Base-by-base conservation (phyloP, 2,113 vertebrate genomes). In the Chrysemys picta region DNA sequence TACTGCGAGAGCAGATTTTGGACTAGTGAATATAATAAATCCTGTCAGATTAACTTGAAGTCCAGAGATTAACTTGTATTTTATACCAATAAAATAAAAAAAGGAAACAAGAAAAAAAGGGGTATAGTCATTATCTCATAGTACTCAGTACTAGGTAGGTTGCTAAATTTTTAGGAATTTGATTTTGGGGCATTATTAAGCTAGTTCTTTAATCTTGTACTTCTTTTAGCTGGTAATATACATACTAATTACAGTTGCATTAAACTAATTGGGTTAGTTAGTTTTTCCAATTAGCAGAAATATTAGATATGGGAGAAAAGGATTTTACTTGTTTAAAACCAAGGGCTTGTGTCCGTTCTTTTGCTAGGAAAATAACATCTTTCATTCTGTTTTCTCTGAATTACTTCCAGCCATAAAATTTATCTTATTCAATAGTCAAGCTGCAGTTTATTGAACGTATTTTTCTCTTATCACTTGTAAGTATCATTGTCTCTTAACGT, bases 211-310 rank as follows among this genome's bases (percentile, higher is more conserved):
- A 56, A 88, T 7, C 45, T 69, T 31, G 83, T 89, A 82, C 3
- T 84, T 57, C 80, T n/a, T 86, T 87, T 89, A 54, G 8, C 3
- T 85, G 62, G 35, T 17, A 45, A 27, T 35, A 2, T 11, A n/a
- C 6, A 42, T 95, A 19, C 50, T 80, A 54, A 78, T 65, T 27
- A 78, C 3, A 81, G 52, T 59, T 94, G 53, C 31, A 47, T 57
- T 62, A 13, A 54, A 59, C 52, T 83, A 86, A 52, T 25, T 78
- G 85, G 8, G 45, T 62, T 42, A 29, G 13, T 80, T 92, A 57
- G 53, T 45, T 96, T 89, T 94, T 9, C 80, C 90, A 22, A 59
- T 57, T 4, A 85, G 38, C 72, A 94, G 53, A 53, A 95, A 72
- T 10, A 87, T 72, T 76, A 49, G 10, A 54, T 86, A 38, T 47